Conservation (phyloP, 2,888 invertebrate species). For the Eupithecia pulchellata region DNA sequence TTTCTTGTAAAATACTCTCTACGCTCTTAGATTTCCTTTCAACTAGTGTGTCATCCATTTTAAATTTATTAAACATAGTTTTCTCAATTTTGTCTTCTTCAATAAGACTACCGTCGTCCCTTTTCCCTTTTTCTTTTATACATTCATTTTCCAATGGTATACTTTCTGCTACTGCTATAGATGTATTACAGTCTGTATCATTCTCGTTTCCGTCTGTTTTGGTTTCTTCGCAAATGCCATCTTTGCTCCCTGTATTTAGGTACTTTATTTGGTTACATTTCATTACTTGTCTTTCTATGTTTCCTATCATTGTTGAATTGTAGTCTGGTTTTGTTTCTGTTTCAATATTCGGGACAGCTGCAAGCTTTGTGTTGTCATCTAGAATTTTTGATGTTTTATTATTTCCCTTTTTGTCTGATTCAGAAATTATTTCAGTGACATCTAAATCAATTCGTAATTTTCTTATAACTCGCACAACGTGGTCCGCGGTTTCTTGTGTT, state of each 20-base stretch:
- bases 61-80: slow-evolving; percentile 14
- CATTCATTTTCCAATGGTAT: not conserved
- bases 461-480: slow-evolving; percentile 60
- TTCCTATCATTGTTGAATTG: not conserved
- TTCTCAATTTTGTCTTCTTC: slow-evolving; percentile 7
- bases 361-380: not conserved
- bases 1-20: slow-evolving; percentile 57
- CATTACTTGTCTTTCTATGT: not conserved
- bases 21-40: slow-evolving; percentile 44
- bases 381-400: not conserved
- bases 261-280: not conserved
- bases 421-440: slow-evolving; percentile 60
- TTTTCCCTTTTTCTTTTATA: not conserved
- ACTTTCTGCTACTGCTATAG: not conserved
- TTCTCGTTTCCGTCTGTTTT: not conserved
- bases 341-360: not conserved
- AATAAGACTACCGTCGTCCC: not conserved
- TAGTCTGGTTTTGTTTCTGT: not conserved
- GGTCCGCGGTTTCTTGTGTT: slow-evolving; percentile 52
- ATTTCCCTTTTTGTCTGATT: slow-evolving; percentile 15
- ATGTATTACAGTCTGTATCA: not conserved
- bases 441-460: slow-evolving; percentile 68
- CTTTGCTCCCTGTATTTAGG: not conserved
- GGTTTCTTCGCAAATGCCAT: not conserved
- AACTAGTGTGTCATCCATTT: slow-evolving; percentile 18